Evolutionary conservation across 2,797 vertebrate genomes (phyloP).

Genomic region (Petrocephalus sullivani): DNA sequence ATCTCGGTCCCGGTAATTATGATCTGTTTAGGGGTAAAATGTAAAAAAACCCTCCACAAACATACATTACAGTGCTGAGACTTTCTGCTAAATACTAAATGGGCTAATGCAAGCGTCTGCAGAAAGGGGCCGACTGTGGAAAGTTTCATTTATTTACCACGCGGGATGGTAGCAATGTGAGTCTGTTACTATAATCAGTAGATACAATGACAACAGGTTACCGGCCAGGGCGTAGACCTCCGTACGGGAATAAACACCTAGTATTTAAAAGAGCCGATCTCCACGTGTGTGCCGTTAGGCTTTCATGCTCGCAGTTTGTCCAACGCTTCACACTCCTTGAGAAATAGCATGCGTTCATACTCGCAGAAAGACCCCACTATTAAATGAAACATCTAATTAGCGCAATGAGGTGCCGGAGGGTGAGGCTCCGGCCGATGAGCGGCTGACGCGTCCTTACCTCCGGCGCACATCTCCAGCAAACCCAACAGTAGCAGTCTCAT

Average conservation of each 20-base stretch:
- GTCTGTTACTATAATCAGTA: background rate
- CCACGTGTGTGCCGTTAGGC: background rate
- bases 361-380: background rate
- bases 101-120: background rate
- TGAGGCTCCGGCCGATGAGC: background rate
- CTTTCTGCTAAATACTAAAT: background rate
- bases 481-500: conserved; percentile 45
- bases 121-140: background rate
- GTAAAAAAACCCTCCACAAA: background rate
- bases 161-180: background rate
- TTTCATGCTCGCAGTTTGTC: background rate
- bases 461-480: conserved; percentile 40
- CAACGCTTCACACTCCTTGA: background rate
- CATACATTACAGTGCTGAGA: background rate
- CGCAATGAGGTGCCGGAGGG: background rate
- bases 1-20: background rate
- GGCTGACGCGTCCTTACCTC: conserved; percentile 61
- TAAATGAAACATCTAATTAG: background rate
- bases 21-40: background rate
- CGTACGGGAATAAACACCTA: background rate
- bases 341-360: background rate
- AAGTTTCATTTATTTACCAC: background rate
- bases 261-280: background rate
- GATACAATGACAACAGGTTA: background rate
- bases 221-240: background rate